Percentiles rank a stretch among this genome's conserved stretches.
Evolutionary conservation across 2,113 vertebrate genomes (phyloP).

Genomic region (Solea solea): DNA sequence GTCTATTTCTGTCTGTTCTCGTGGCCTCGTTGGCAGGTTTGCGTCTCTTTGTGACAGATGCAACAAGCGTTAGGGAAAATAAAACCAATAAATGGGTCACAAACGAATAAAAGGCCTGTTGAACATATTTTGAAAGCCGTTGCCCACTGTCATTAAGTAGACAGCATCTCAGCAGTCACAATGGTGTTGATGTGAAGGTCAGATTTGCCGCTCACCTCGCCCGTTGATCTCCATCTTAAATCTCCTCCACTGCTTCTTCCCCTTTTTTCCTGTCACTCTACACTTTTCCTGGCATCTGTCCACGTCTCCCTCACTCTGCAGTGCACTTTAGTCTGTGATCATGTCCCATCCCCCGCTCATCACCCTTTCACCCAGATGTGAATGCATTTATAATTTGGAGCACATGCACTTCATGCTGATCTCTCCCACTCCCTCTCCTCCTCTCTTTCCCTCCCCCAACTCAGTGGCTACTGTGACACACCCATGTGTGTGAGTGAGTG

Average conservation of each 20-base stretch:
- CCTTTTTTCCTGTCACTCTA: constrained; percentile 18
- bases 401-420: constrained; percentile 75
- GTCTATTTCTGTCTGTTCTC: constrained; percentile 62
- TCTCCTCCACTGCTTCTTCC: constrained; percentile 16
- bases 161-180: not conserved
- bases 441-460: constrained; percentile 39
- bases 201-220: constrained; percentile 23
- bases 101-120: too few species aligned
- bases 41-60: constrained; percentile 56
- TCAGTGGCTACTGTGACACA: constrained; percentile 70
- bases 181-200: constrained; percentile 18
- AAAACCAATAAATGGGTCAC: too few species aligned
- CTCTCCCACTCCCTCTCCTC: constrained; percentile 33
- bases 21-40: constrained; percentile 65
- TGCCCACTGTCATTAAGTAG: constrained; percentile 6
- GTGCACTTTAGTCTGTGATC: constrained; percentile 53
- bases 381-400: constrained; percentile 81
- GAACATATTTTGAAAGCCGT: not conserved
- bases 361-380: constrained; percentile 81
- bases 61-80: constrained; percentile 26
- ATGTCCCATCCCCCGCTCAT: constrained; percentile 59
- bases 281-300: constrained; percentile 55
- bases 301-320: constrained; percentile 40
- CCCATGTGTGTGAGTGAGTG: constrained; percentile 36
- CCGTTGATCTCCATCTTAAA: constrained; percentile 34